Percentiles rank a stretch among this genome's conserved stretches.
phyloP scores from a whole-genome alignment of 2,888 invertebrate genomes.

The Troides aeacus region DNA sequence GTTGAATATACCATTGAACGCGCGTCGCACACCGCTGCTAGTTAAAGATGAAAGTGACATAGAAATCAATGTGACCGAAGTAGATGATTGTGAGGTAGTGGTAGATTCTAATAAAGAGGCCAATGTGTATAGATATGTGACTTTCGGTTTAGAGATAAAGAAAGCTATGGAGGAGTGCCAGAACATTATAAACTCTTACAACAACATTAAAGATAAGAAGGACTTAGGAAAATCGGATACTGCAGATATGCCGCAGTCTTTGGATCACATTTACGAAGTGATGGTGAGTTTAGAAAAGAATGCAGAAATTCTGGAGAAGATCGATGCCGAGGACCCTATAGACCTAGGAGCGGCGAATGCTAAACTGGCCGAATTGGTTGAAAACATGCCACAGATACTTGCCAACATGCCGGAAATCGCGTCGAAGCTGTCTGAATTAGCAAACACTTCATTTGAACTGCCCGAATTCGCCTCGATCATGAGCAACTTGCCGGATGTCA shows the following conservation, averaged over 20 bases:
- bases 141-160: slow-evolving; percentile 69
- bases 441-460: slow-evolving; percentile 62
- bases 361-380: slow-evolving; percentile 62
- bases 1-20: slow-evolving; percentile 55
- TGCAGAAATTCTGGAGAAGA: slow-evolving; percentile 60
- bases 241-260: slow-evolving; percentile 49
- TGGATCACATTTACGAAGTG: slow-evolving; percentile 69
- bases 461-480: slow-evolving; percentile 71
- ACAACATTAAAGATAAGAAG: slow-evolving; percentile 52
- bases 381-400: slow-evolving; percentile 71
- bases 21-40: slow-evolving; percentile 46
- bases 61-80: slow-evolving; percentile 35
- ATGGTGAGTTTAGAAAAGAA: slow-evolving; percentile 70
- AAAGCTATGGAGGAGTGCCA: slow-evolving; percentile 75
- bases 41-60: slow-evolving; percentile 45
- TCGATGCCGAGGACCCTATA: slow-evolving; percentile 54
- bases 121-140: slow-evolving; percentile 63
- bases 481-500: slow-evolving; percentile 63
- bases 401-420: slow-evolving; percentile 74
- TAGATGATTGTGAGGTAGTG: slow-evolving; percentile 33
- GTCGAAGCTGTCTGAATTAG: slow-evolving; percentile 60
- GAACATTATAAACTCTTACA: slow-evolving; percentile 70
- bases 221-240: slow-evolving; percentile 45
- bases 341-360: slow-evolving; percentile 55
- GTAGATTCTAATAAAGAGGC: slow-evolving; percentile 48